Evolutionary conservation across 2,797 vertebrate species (phyloP), one percentile per base, ranked within the genome.

Genomic region (Silurus lanzhouensis): DNA sequence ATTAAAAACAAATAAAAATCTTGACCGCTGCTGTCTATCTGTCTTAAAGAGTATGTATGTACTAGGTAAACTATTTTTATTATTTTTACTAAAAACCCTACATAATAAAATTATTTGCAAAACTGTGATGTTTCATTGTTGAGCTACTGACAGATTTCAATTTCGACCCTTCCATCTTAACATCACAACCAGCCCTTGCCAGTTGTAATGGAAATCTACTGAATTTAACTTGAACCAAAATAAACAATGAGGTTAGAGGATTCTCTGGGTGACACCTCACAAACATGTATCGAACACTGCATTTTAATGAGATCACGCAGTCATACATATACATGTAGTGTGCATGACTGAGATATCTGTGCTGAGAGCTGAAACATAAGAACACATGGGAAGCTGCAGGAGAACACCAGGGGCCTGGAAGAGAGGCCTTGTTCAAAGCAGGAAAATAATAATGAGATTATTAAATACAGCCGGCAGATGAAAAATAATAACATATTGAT

Each of bases 401-500:
- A 64, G 38, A 79, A 82, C 83, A 84, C 80, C 78, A 68, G 84
- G 83, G 82, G 84, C 86, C 84, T 78, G 90, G 91, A 93, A 92
- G 91, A 90, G 92, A 89, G 92, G 91, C 92, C 88, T 90, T 91
- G 91, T 92, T 94, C 92, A 91, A 89, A 88, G 90, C 82, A 90
- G 91, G 92, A 91, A 94, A 95, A 94, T 93, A 94, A 94, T 94
- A 94, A 95, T 94, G 92, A 95, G 92, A 93, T 93, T 93, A 95
- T 95, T 95, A 95, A 96, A 95, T 94, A 95, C 93, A 94, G 94
- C 94, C 92, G 92, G 93, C 94, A 95, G 93, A 95, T 96, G 94
- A 94, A 95, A 96, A 96, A 95, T 96, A 95, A 95, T 94, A 96
- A 95, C 94, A 95, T 95, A 95, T 95, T 84, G 94, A 95, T 95